Evolutionary conservation across 2,113 vertebrate genomes (phyloP).

Genomic region (Odontophorus gujanensis): DNA sequence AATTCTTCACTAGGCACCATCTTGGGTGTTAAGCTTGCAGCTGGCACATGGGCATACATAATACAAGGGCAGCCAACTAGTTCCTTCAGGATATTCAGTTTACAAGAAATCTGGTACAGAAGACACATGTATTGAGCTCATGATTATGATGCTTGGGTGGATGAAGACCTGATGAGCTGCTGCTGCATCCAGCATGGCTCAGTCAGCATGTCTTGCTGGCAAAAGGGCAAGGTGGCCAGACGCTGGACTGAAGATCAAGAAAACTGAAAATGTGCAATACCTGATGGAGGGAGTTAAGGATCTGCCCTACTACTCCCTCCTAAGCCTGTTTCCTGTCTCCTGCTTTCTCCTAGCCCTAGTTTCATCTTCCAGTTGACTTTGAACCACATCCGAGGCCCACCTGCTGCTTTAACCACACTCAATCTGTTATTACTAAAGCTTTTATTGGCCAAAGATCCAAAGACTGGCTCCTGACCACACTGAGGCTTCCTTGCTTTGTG

Average conservation of each 20-base stretch:
- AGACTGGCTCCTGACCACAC: fast-evolving
- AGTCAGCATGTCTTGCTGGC: not conserved
- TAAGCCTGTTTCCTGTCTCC: not conserved
- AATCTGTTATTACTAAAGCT: not conserved
- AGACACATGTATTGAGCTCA: fast-evolving
- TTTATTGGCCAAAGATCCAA: not conserved
- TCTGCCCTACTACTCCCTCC: not conserved
- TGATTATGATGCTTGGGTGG: not conserved
- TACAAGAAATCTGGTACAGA: not conserved
- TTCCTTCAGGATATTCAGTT: not conserved
- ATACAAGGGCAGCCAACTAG: not conserved
- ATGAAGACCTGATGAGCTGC: not conserved
- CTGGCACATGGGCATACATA: not conserved
- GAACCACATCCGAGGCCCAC: not conserved
- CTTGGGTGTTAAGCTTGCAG: not conserved
- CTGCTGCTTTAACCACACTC: not conserved
- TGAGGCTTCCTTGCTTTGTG: not conserved
- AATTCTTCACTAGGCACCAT: not conserved
- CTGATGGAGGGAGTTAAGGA: not conserved
- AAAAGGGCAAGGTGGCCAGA: not conserved
- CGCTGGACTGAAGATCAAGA: not conserved
- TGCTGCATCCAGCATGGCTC: not conserved
- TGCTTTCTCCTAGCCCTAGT: not conserved
- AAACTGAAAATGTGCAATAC: not conserved
- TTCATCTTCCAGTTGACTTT: not conserved